A percentile compares a stretch with the other conserved stretches of the same genome.
Evolutionary conservation across 2,113 vertebrate species (phyloP).

Genomic region (Lamprologus lemairii): DNA sequence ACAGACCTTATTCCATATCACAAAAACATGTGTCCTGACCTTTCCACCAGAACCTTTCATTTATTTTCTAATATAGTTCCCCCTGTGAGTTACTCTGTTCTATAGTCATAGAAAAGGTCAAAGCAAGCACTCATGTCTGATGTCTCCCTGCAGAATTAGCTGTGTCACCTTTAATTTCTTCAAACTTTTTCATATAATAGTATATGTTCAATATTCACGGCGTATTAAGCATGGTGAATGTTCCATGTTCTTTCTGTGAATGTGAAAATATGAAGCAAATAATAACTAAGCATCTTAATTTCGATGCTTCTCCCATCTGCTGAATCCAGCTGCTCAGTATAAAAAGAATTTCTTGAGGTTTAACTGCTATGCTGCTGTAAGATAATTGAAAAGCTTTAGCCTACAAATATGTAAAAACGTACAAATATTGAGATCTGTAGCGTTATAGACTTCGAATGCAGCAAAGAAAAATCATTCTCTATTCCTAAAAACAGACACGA

Average conservation of each 20-base stretch:
- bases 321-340: neutral
- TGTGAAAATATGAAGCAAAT: neutral
- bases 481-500: neutral
- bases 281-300: neutral
- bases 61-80: constrained; percentile 89
- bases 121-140: constrained; percentile 73
- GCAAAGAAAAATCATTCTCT: neutral
- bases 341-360: neutral
- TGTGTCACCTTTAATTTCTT: constrained; percentile 59
- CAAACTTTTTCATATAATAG: constrained; percentile 9
- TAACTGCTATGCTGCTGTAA: neutral
- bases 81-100: constrained; percentile 81
- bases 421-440: neutral
- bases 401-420: neutral
- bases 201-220: neutral
- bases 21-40: constrained; percentile 93
- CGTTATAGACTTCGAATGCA: neutral
- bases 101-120: constrained; percentile 88
- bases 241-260: neutral
- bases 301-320: neutral
- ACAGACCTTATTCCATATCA: constrained; percentile 83
- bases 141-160: constrained; percentile 64
- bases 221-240: neutral
- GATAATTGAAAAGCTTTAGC: neutral
- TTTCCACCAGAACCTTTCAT: constrained; percentile 88